phyloP scores from a whole-genome alignment of 2,113 vertebrate species.

The Otolemur garnettii region DNA sequence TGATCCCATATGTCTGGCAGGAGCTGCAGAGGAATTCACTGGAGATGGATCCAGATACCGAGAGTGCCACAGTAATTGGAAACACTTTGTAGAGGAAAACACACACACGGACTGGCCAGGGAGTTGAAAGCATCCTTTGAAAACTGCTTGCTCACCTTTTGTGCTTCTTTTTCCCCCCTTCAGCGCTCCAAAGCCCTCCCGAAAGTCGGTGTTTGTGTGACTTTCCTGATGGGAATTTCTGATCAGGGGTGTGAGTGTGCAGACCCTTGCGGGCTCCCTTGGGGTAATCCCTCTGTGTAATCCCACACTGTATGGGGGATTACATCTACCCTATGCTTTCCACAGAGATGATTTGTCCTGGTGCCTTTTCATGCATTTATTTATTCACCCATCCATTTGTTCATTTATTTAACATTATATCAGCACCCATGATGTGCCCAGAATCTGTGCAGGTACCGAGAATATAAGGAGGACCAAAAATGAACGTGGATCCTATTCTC shows the following conservation, averaged over 20 bases:
- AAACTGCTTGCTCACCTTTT: conserved; percentile 76
- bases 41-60: conserved; percentile 87
- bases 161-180: neutral
- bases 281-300: neutral
- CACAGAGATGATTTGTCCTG: neutral
- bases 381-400: neutral
- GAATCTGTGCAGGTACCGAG: too few relatives aligned
- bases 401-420: neutral
- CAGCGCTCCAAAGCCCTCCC: neutral
- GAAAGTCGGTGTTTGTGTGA: neutral
- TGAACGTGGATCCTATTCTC: neutral
- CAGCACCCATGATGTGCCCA: neutral
- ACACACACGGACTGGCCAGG: conserved; percentile 19
- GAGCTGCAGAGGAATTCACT: conserved; percentile 79
- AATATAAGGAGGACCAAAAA: neutral
- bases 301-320: neutral
- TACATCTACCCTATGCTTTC: neutral
- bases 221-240: neutral
- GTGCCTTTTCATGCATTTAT: neutral
- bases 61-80: conserved; percentile 89
- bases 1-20: conserved; percentile 91
- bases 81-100: conserved; percentile 82
- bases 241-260: neutral
- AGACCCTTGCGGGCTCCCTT: neutral
- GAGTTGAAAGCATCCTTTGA: conserved; percentile 74